Evolutionary conservation across 2,113 vertebrate species (phyloP).

Genomic region (Neogobius melanostomus): DNA sequence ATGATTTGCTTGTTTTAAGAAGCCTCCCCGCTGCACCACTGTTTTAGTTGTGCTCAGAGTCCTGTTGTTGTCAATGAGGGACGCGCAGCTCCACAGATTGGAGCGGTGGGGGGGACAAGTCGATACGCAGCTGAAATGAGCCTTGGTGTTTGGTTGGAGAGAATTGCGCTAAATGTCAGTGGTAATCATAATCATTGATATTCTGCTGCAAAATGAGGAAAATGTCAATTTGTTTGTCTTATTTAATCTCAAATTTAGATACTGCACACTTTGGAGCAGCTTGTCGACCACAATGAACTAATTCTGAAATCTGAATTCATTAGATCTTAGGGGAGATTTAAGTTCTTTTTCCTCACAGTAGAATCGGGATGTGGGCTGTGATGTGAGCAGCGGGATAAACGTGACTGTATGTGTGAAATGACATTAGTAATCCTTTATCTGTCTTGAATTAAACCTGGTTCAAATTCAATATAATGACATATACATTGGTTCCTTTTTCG

Average conservation of each 20-base stretch:
- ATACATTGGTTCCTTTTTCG: background rate
- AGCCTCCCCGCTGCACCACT: constrained; percentile 54
- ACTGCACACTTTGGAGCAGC: background rate
- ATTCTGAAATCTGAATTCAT: no score
- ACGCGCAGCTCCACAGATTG: constrained; percentile 44
- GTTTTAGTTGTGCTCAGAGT: constrained; percentile 48
- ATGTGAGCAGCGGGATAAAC: no score
- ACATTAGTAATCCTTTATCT: no score
- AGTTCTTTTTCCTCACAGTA: no score
- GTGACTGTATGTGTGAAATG: no score
- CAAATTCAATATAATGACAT: no score
- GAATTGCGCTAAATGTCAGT: constrained; percentile 46
- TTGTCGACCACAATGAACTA: no score
- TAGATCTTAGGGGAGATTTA: no score
- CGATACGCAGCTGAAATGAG: constrained; percentile 44
- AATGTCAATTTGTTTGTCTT: constrained; percentile 20
- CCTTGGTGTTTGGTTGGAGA: constrained; percentile 16
- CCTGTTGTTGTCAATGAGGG: constrained; percentile 63
- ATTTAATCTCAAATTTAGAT: constrained; percentile 8
- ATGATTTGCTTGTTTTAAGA: constrained; percentile 62
- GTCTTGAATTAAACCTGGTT: no score
- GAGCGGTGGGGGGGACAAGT: constrained; percentile 37
- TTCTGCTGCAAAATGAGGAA: constrained; percentile 12
- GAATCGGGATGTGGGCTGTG: no score
- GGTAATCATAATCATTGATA: constrained; percentile 37